Evolutionary conservation across 2,113 vertebrate genomes (phyloP), one percentile per base, ranked within the genome.

Genomic region (Cairina moschata): DNA sequence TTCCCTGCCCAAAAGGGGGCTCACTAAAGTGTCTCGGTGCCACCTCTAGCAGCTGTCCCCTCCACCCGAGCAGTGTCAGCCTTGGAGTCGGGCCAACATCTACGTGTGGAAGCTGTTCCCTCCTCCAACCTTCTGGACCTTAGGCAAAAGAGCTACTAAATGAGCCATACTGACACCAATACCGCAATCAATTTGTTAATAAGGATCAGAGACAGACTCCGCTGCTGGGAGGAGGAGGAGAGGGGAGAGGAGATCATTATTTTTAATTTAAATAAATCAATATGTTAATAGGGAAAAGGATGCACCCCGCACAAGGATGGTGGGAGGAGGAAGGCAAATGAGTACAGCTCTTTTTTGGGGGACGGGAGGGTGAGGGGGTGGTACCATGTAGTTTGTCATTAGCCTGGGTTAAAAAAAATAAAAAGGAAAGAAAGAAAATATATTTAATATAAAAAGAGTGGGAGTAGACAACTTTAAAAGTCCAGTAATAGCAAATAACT

Each of bases 261-360:
- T 98, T 98, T 97, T 96, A 96, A 97, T 97, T 97, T 97, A 97
- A 96, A 94, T 90, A 95, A 97, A 96, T 97, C 95, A 93, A 86
- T 96, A 95, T 94, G 86, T 91, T 97, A 95, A 97, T 94, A 95
- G 94, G 89, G 60, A 16, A 93, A 85, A 90, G 74, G 54, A n/a
- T 80, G 82, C 40, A n/a, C 58, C 42, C 34, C 7, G 17, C 32
- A 81, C 58, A 84, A 72, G 74, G 42, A 86, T 78, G 86, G 83
- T 83, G 73, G 58, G 90, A 79, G 40, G 44, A 50, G 32, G 78
- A 93, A 92, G 34, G 89, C 84, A 96, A 87, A 95, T n/a, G 29
- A 75, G 60, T 71, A 60, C 32, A 89, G 63, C 46, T 22, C 6
- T 31, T 48, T 74, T 38, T 4, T 5, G 46, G 46, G 46, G 46